phyloP scores from a whole-genome alignment of 2,113 vertebrate species.

The Diphyllodes magnificus region DNA sequence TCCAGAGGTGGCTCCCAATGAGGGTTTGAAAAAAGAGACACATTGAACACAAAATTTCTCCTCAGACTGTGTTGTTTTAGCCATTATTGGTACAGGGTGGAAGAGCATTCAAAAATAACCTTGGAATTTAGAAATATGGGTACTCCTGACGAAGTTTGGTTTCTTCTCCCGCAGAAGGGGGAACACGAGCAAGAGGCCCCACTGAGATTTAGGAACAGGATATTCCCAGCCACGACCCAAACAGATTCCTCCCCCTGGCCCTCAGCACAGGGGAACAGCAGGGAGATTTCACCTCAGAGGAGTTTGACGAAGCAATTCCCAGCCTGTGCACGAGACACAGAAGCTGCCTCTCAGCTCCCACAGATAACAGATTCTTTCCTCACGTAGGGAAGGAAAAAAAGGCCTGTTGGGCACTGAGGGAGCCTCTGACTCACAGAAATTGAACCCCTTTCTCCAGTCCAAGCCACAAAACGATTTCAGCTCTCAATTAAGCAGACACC shows the following conservation, averaged over 20 bases:
- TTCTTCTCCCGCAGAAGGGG: neutral
- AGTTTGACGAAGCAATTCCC: neutral
- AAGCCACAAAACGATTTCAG: neutral
- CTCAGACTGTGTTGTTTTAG: rapidly evolving
- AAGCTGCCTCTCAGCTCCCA: neutral
- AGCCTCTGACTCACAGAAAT: neutral
- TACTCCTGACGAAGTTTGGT: neutral
- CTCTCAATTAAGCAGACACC: neutral
- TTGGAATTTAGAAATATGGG: no score
- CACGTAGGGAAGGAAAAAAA: rapidly evolving
- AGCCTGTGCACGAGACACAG: neutral
- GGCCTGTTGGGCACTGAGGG: neutral
- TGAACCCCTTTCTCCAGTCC: neutral
- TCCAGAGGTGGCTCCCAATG: neutral
- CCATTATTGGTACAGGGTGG: neutral
- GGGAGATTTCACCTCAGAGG: no score
- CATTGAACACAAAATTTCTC: rapidly evolving
- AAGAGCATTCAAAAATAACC: neutral
- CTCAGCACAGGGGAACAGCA: neutral
- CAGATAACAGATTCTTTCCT: neutral
- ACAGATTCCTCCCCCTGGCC: neutral
- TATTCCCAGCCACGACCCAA: neutral
- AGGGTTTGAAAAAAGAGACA: neutral
- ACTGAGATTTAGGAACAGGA: neutral
- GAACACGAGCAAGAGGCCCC: neutral